Percentiles rank a stretch among this genome's conserved stretches.
phyloP scores from a whole-genome alignment of 2,888 invertebrate genomes.

The Mimachlamys varia region DNA sequence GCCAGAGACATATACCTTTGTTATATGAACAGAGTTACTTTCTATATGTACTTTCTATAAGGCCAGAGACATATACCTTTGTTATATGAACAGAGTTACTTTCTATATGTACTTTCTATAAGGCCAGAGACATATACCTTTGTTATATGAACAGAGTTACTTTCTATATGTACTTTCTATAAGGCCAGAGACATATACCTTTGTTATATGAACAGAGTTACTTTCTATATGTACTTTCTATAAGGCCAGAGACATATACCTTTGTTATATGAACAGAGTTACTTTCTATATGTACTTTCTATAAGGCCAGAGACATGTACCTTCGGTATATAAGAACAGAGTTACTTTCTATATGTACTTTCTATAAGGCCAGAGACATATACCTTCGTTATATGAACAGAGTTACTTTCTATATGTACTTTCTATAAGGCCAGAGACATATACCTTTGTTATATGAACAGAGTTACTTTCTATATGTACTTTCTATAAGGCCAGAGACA shows the following conservation, averaged over 20 bases:
- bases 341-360: neutral
- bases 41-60: neutral
- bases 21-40: neutral
- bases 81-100: neutral
- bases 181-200: neutral
- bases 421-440: neutral
- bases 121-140: neutral
- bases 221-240: neutral
- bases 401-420: neutral
- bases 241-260: neutral
- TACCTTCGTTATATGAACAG: neutral
- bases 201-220: neutral
- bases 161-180: neutral
- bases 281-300: neutral
- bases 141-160: neutral
- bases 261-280: neutral
- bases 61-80: neutral
- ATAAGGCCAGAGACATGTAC: neutral
- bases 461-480: too few species aligned
- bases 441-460: neutral
- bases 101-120: neutral
- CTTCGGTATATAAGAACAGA: neutral
- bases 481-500: too few species aligned
- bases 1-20: neutral
- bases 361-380: neutral